Evolutionary conservation across 2,113 vertebrate genomes (phyloP).

Genomic region (Aleadryas rufinucha): DNA sequence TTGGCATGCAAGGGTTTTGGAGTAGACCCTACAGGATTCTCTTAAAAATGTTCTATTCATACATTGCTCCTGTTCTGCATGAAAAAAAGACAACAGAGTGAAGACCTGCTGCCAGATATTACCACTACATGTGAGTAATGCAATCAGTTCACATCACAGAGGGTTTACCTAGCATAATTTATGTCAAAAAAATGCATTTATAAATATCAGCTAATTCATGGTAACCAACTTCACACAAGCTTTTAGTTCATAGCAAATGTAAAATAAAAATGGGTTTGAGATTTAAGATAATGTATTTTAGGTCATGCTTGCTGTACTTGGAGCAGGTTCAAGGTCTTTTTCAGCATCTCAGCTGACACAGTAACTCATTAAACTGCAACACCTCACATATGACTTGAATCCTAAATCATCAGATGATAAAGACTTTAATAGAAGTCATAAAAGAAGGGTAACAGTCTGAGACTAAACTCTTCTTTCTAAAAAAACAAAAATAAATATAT

Average conservation of each 20-base stretch:
- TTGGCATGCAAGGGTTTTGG: background rate
- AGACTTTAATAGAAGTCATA: background rate
- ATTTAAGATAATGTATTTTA: background rate
- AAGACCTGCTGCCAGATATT: background rate
- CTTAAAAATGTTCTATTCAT: background rate
- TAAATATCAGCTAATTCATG: background rate
- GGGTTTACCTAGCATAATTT: background rate
- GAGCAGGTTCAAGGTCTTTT: background rate
- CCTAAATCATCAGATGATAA: background rate
- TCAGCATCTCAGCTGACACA: background rate
- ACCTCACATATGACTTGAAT: background rate
- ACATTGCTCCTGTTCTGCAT: background rate
- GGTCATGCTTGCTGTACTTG: background rate
- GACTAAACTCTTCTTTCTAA: background rate
- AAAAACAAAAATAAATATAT: background rate
- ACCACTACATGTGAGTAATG: background rate
- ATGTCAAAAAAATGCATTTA: background rate
- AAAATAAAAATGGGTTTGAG: background rate
- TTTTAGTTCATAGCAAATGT: background rate
- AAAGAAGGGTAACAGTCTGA: background rate
- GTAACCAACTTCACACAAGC: background rate
- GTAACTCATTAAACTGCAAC: background rate
- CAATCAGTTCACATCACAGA: fast-evolving
- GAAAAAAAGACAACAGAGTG: background rate
- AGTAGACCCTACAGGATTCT: background rate